Evolutionary conservation across 2,888 invertebrate genomes (phyloP).

Genomic region (Eilema caniola): DNA sequence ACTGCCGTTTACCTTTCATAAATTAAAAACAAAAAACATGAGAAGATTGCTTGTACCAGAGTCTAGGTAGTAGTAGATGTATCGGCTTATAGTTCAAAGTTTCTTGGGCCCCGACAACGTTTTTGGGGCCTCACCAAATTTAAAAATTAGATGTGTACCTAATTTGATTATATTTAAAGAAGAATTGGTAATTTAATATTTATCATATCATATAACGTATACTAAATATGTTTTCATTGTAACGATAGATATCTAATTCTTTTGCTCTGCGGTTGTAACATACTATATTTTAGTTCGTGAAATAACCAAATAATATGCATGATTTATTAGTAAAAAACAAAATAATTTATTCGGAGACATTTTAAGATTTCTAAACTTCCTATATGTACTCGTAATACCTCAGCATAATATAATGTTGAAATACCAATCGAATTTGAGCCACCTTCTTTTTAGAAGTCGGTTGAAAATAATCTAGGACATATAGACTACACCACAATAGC

Average conservation of each 20-base stretch:
- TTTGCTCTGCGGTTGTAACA: not conserved
- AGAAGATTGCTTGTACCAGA: no score
- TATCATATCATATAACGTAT: conserved; percentile 10
- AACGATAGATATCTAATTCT: not conserved
- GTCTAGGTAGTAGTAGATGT: no score
- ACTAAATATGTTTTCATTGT: conserved; percentile 13
- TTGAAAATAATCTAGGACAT: no score
- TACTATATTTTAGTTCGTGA: not conserved
- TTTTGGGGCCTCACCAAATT: not conserved
- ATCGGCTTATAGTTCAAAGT: no score
- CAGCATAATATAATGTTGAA: no score
- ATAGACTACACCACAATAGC: no score
- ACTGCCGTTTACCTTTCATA: no score
- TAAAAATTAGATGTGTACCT: no score
- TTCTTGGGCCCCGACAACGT: not conserved
- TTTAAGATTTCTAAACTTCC: not conserved
- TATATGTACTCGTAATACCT: no score
- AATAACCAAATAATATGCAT: not conserved
- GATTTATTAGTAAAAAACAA: not conserved
- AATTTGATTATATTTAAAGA: not conserved
- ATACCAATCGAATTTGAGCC: no score
- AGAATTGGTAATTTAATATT: not conserved
- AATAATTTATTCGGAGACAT: conserved; percentile 2
- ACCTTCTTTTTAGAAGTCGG: no score
- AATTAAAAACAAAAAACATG: no score